Evolutionary conservation across 2,113 vertebrate species (phyloP), one percentile per base, ranked within the genome.

Genomic region (Grammomys dolichurus): DNA sequence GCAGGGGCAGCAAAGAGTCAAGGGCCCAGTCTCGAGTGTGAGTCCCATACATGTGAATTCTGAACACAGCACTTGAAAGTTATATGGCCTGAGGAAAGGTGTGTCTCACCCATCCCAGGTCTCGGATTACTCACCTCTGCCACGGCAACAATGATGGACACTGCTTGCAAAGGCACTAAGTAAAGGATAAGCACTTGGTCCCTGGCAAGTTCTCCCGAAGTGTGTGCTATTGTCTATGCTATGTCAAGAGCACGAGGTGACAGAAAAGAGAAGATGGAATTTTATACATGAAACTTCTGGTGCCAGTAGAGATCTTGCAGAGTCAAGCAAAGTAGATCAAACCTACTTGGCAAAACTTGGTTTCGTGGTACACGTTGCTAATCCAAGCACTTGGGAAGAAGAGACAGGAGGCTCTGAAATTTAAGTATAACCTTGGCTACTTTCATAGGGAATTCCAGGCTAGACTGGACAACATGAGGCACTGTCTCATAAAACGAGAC

Each of bases 81-180:
- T 58, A 12, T 58, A 5, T 70, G 33, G 56, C 36, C 0, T 43
- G 67, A 82, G 58, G 5, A 87, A 81, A 77, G 4, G 3, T 17
- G 46, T 2, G 46, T 2, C 2, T 40, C 16, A 36, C 7, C 19
- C 20, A 13, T 58, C 78, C 26, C 43, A 36, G 48, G 24, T 2
- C 72, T 96, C 76, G 54, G 8, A 58, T 84, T 87, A 60, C 28
- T 95, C 12, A 73, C 63, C 78, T 94, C 63, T 58, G 63, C 81
- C 87, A n/a, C 82, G 69, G 56, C 48, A 82, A 87, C 77, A 40
- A 77, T 26, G 75, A 60, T 6, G 58, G 92, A 76, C 12, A 6
- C 48, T 22, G 14, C 73, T 77, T 82, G 16, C 24, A 75, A 95
- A 56, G 26, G 5, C 48, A 63, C 31, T 14, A 36, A n/a, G 40